Evolutionary conservation across 2,113 vertebrate species (phyloP), one percentile per base, ranked within the genome.

Genomic region (Engystomops pustulosus): DNA sequence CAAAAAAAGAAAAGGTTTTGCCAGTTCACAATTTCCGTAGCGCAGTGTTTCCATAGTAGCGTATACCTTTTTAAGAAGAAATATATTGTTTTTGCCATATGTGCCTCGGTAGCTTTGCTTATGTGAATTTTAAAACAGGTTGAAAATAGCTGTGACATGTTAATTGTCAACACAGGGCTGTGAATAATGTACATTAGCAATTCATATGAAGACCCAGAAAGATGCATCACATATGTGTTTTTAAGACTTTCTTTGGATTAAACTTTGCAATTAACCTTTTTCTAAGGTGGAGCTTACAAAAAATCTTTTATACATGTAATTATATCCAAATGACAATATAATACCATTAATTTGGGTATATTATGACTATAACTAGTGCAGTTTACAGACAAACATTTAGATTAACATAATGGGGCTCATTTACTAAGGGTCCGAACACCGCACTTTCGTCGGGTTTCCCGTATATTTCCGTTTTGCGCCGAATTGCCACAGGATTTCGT

Each of bases 121-220:
- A 60, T 78, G 75, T 41, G 75, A 78, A 78, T 78, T 78, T 58
- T 60, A 41, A 76, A 78, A 23, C 20, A 41, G 75, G 55, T 41
- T 78, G 71, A 78, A 78, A 78, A 78, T 60, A 78, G 75, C 32
- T 78, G 17, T 60, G 12, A 12, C 51, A 78, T 78, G 75, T 18
- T 23, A 78, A 58, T 78, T 78, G 75, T 41, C 75, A 78, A 78
- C 74, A 77, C 49, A 38, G 20, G 30, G n/a, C 53, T 78, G 34
- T 78, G 75, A 78, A 78, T 78, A 78, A 60, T 58, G 25, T 60
- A 32, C 32, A 78, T 78, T 78, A 78, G 75, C 49, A 78, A 78
- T 78, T 78, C 75, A 78, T 78, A 60, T 60, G 9, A 41, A 18
- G 75, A 78, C 36, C 32, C 53, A 78, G 75, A 55, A 41, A 78